Conservation (phyloP, 35 echinoderm and acorn worm genomes). For the Lytechinus pictus region DNA sequence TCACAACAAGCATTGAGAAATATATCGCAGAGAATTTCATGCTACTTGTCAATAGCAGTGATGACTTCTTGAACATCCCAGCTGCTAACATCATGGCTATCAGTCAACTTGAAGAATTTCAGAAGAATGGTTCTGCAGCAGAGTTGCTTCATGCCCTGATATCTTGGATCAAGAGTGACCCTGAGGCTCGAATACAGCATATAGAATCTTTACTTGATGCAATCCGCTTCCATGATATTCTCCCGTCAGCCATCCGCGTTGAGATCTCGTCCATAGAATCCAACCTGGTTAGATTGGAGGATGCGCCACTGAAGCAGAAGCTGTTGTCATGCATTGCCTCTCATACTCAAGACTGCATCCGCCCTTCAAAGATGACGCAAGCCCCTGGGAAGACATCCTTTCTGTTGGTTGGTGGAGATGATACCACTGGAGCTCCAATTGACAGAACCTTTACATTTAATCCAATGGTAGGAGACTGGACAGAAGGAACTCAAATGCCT, state of each 20-base stretch:
- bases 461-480: slow-evolving; percentile 51
- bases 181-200: background rate
- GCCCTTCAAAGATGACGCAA: slow-evolving; percentile 39
- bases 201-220: background rate
- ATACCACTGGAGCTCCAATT: slow-evolving; percentile 48
- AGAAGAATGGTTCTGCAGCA: background rate
- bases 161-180: background rate
- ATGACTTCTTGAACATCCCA: background rate
- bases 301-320: background rate
- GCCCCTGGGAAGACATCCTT: slow-evolving; percentile 29
- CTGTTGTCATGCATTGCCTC: slow-evolving; percentile 1
- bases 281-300: slow-evolving; percentile 12
- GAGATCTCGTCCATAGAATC: slow-evolving; percentile 24
- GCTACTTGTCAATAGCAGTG: background rate
- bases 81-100: background rate
- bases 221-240: slow-evolving; percentile 36
- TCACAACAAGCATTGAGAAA: background rate
- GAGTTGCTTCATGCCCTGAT: slow-evolving; percentile 35
- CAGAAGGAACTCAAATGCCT: slow-evolving; percentile 59
- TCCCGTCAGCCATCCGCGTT: background rate
- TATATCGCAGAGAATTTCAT: slow-evolving; percentile 51
- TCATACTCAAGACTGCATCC: background rate
- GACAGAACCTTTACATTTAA: slow-evolving; percentile 64
- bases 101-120: slow-evolving; percentile 11
- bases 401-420: slow-evolving; percentile 73